phyloP scores from a whole-genome alignment of 2,797 vertebrate species.

The Streptopelia turtur region DNA sequence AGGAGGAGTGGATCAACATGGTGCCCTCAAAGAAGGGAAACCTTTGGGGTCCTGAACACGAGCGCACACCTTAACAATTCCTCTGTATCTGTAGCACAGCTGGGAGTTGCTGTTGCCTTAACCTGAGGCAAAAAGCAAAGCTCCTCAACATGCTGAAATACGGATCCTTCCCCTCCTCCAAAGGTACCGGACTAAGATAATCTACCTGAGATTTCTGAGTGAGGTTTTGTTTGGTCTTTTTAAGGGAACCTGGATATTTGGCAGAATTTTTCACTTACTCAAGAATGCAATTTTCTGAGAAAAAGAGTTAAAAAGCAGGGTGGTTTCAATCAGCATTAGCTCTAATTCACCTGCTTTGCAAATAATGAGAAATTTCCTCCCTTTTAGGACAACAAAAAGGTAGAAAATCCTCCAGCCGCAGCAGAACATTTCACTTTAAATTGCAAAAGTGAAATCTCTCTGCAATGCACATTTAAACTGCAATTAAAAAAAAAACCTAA shows the following conservation, averaged over 20 bases:
- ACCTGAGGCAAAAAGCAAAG: neutral
- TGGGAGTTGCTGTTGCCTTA: neutral
- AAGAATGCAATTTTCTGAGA: neutral
- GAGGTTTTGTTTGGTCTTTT: neutral
- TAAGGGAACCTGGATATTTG: neutral
- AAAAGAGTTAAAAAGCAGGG: neutral
- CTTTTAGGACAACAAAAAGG: neutral
- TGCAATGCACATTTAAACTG: neutral
- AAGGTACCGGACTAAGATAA: neutral
- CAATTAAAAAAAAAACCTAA: neutral
- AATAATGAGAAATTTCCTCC: neutral
- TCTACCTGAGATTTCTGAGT: neutral
- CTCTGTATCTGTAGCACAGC: neutral
- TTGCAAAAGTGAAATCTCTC: neutral
- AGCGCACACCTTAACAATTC: neutral
- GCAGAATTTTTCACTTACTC: neutral
- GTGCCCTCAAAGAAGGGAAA: neutral
- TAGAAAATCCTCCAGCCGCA: neutral
- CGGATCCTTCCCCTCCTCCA: neutral
- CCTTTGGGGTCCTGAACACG: neutral
- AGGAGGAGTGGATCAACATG: fast-evolving
- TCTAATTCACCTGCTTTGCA: neutral
- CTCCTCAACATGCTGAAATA: neutral
- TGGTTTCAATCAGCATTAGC: neutral
- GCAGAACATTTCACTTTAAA: neutral